Evolutionary conservation across 2,113 vertebrate genomes (phyloP), one percentile per base, ranked within the genome.

Genomic region (Ophthalmolycus amberensis): DNA sequence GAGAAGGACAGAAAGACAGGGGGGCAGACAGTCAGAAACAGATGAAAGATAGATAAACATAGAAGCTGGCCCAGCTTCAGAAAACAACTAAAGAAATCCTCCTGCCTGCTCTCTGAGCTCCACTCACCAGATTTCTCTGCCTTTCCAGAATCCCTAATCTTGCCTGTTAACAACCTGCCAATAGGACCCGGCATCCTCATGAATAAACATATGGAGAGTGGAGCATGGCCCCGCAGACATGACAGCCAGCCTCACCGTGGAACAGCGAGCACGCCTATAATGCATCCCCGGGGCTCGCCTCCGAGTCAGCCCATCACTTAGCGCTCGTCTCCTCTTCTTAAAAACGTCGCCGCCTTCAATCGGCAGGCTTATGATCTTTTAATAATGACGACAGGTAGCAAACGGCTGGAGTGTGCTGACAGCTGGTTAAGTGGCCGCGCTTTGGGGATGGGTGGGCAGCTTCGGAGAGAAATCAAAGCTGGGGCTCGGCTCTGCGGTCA

Each of bases 121-220:
- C 56, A 18, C 67, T 82, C 82, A 75, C 73, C 77, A 84, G 52
- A 90, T 87, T 88, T 71, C 80, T 79, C 75, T 68, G 78, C 62
- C 77, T 90, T 82, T 79, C 85, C 86, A 86, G 73, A 83, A 90
- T 89, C 84, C 74, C 73, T 91, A 88, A 93, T 93, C 86, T 82
- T 56, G 34, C 46, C 80, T 85, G 90, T 90, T 90, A 93, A 92
- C 89, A 92, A 88, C 74, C 88, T 92, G 92, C 92, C 91, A 90
- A 93, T 92, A 88, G 72, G 70, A 75, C 83, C 48, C 48, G n/a
- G n/a, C 85, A 79, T 84, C 83, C 90, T 92, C 91, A 90, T 93
- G 91, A 92, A 94, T 92, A 94, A 93, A 88, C 85, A 91, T 91
- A 63, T 3, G 73, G 73, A 75, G 77, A 83, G 71, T 14, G 76